phyloP scores from a whole-genome alignment of 1,140 invertebrate species.

The honey bee (Apis mellifera) region DNA sequence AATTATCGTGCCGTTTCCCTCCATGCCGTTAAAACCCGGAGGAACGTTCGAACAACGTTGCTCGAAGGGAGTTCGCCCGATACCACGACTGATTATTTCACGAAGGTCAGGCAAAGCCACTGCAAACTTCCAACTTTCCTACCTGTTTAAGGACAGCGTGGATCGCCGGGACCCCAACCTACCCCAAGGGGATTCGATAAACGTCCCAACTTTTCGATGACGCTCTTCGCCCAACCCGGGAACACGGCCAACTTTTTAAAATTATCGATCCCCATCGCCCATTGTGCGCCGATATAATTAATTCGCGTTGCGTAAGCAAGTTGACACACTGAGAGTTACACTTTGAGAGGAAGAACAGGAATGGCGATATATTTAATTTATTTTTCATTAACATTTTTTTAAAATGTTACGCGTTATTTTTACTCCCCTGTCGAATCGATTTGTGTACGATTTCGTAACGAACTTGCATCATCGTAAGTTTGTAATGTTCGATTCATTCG shows the following conservation, averaged over 20 bases:
- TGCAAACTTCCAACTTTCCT: slow-evolving; percentile 19
- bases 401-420: too few relatives aligned
- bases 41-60: not conserved
- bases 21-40: not conserved
- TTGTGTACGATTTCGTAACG: too few relatives aligned
- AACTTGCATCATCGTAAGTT: too few relatives aligned
- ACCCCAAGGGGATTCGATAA: slow-evolving; percentile 54
- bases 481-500: too few relatives aligned
- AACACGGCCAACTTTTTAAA: slow-evolving; percentile 5
- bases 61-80: not conserved
- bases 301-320: not conserved
- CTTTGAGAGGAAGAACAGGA: not conserved
- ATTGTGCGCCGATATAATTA: slow-evolving; percentile 5
- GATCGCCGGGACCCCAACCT: not conserved
- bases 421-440: too few relatives aligned
- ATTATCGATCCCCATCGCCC: slow-evolving; percentile 1
- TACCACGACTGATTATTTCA: slow-evolving; percentile 22
- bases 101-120: slow-evolving; percentile 28
- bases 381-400: not conserved
- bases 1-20: not conserved
- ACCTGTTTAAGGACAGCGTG: slow-evolving; percentile 26
- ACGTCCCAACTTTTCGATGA: slow-evolving; percentile 38
- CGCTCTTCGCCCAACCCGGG: not conserved
- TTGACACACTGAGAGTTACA: not conserved
- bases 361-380: not conserved